phyloP scores from a whole-genome alignment of 2,113 vertebrate species.

The Gopherus evgoodei region DNA sequence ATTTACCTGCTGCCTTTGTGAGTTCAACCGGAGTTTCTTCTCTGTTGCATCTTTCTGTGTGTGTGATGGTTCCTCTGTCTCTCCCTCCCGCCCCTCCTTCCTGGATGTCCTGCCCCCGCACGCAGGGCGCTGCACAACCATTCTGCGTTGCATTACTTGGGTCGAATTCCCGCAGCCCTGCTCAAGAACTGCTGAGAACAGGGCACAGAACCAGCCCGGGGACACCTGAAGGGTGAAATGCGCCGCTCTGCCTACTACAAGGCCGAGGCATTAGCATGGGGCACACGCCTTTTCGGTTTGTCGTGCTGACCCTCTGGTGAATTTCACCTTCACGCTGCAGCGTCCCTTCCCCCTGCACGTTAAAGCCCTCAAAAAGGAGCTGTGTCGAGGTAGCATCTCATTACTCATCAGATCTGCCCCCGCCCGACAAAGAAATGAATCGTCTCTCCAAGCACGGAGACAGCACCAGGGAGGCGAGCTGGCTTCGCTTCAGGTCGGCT shows the following conservation, averaged over 20 bases:
- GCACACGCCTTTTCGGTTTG: no score
- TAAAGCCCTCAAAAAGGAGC: background rate
- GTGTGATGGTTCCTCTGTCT: conserved; percentile 31
- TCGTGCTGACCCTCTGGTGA: background rate
- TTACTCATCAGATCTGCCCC: background rate
- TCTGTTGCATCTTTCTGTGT: conserved; percentile 62
- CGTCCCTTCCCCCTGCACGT: conserved; percentile 9
- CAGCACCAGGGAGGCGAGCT: no score
- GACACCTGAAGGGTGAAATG: conserved; percentile 63
- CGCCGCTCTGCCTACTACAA: no score
- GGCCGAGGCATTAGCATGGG: no score
- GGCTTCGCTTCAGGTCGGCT: no score
- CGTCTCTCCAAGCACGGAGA: no score
- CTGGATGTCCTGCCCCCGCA: background rate
- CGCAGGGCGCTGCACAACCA: background rate
- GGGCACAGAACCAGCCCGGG: background rate
- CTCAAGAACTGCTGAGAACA: background rate
- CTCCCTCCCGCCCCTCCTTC: background rate
- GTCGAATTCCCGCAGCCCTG: background rate
- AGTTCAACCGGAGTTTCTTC: conserved; percentile 71
- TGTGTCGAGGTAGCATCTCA: background rate
- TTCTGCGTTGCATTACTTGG: background rate
- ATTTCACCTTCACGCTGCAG: no score
- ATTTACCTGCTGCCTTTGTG: conserved; percentile 72
- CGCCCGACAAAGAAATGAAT: background rate